Evolutionary conservation across 1,140 invertebrate genomes (phyloP).

Genomic region (Saccostrea cuccullata): DNA sequence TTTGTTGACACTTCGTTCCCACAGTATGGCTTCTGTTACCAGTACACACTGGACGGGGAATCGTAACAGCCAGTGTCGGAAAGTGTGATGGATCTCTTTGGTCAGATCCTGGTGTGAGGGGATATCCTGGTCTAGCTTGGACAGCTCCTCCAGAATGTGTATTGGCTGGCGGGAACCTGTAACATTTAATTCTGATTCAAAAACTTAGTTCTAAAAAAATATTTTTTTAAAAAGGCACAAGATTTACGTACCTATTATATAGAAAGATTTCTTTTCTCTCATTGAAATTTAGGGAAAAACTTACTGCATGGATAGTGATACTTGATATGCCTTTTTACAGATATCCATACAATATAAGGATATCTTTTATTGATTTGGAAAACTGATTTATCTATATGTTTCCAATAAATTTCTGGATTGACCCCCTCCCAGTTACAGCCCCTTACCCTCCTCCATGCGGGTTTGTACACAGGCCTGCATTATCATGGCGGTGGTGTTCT

Average conservation of each 20-base stretch:
- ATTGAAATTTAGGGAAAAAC: no score
- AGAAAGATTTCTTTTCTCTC: no score
- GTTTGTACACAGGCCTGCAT: constrained; percentile 74
- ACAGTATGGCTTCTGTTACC: constrained; percentile 74
- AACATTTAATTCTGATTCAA: background rate
- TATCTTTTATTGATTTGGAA: no score
- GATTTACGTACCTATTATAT: no score
- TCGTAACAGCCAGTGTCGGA: constrained; percentile 74
- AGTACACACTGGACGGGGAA: constrained; percentile 75
- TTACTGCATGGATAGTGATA: no score
- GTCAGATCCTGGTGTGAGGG: constrained; percentile 59
- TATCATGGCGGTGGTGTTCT: constrained; percentile 73
- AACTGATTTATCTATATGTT: no score
- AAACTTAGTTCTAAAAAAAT: no score
- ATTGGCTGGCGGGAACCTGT: constrained; percentile 70
- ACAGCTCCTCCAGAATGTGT: constrained; percentile 72
- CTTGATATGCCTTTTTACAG: no score
- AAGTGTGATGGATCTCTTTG: constrained; percentile 64
- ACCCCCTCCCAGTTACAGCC: background rate
- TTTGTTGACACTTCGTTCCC: constrained; percentile 66
- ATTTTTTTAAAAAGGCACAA: no score
- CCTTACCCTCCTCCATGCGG: constrained; percentile 73
- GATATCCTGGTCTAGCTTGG: constrained; percentile 51
- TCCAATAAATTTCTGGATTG: no score
- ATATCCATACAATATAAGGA: no score